Conservation (phyloP, 2,113 vertebrate genomes). For the Sphaerodactylus townsendi region DNA sequence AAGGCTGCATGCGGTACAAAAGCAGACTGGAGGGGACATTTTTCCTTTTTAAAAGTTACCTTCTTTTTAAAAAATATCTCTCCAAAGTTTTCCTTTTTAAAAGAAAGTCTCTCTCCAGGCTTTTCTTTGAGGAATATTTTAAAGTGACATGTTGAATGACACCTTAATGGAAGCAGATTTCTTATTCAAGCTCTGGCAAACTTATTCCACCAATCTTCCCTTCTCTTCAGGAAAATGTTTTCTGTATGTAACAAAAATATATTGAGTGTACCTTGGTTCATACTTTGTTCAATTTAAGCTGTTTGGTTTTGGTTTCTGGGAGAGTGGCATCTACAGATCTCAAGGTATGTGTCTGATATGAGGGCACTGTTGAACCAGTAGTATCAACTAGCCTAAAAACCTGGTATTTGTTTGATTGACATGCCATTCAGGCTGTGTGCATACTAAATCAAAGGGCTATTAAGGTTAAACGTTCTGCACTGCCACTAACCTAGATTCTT, state of each 20-base stretch:
- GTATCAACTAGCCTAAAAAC: background rate
- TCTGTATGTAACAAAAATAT: background rate
- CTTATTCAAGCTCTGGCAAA: background rate
- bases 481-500: background rate
- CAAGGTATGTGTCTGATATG: background rate
- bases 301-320: too few relatives aligned
- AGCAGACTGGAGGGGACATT: fast-evolving
- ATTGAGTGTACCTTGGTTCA: background rate
- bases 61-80: background rate
- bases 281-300: background rate
- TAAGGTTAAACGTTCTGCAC: background rate
- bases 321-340: background rate
- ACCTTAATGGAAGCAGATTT: background rate
- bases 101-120: background rate
- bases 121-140: background rate
- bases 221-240: background rate
- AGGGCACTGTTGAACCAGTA: background rate
- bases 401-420: background rate
- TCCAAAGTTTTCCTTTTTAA: background rate
- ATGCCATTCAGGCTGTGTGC: background rate
- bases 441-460: background rate
- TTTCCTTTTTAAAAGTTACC: background rate
- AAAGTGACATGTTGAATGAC: background rate
- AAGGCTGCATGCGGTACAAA: conserved; percentile 19
- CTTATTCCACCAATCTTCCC: background rate